phyloP scores from a whole-genome alignment of 2,797 vertebrate genomes.

The Siniperca undulata region DNA sequence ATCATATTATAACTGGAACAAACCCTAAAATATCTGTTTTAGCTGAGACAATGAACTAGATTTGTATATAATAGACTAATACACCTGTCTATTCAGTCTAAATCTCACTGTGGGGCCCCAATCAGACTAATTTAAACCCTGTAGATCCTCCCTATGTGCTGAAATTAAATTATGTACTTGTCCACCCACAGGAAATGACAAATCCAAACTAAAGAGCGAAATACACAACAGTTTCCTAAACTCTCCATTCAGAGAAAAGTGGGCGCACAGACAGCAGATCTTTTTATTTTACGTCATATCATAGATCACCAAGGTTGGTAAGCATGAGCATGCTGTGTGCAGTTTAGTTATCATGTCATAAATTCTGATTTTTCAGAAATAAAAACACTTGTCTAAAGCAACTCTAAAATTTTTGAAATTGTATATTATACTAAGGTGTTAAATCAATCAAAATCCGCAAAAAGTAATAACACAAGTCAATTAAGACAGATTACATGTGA shows the following conservation, averaged over 20 bases:
- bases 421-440: not conserved
- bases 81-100: not conserved
- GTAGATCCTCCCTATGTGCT: not conserved
- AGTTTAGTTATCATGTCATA: not conserved
- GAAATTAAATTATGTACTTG: not conserved
- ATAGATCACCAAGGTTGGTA: not conserved
- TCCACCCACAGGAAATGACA: conserved; percentile 2
- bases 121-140: not conserved
- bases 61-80: not conserved
- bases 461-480: not conserved
- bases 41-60: conserved; percentile 21
- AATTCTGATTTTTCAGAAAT: not conserved
- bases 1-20: conserved; percentile 42
- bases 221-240: conserved; percentile 11
- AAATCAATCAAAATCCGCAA: not conserved
- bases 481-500: not conserved
- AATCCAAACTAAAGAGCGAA: conserved; percentile 1
- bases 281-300: not conserved
- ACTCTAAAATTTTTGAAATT: not conserved
- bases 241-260: not conserved
- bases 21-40: conserved; percentile 35
- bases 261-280: not conserved
- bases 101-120: not conserved
- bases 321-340: not conserved
- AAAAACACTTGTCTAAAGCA: not conserved